A percentile compares a stretch with the other conserved stretches of the same genome.
Conservation (phyloP, 2,888 invertebrate species). For the Lycocerus yunnanus region DNA sequence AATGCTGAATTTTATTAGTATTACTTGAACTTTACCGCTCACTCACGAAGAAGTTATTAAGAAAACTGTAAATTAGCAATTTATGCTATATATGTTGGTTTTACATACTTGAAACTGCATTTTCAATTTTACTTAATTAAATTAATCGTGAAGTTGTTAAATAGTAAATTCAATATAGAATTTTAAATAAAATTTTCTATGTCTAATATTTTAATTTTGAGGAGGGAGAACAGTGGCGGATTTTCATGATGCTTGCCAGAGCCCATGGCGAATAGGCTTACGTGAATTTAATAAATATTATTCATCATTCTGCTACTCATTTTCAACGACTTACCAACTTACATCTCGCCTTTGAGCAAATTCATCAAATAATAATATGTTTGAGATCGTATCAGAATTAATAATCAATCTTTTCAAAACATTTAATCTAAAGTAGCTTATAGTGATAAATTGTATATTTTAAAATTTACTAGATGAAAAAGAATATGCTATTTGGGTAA, state of each 20-base stretch:
- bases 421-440: not conserved
- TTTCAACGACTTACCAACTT: too few species aligned
- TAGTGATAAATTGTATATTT: not conserved
- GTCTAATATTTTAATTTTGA: not conserved
- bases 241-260: too few species aligned
- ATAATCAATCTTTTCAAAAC: not conserved
- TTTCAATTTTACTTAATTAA: not conserved
- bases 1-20: slow-evolving; percentile 4
- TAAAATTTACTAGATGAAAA: not conserved
- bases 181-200: not conserved
- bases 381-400: not conserved
- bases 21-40: slow-evolving; percentile 4
- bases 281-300: too few species aligned
- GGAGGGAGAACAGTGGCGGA: not conserved
- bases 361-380: too few species aligned
- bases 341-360: too few species aligned
- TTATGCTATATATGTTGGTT: not conserved
- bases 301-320: too few species aligned
- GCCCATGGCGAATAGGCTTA: too few species aligned
- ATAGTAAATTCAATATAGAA: not conserved
- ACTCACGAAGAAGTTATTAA: slow-evolving; percentile 4
- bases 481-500: not conserved
- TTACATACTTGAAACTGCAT: not conserved
- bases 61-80: slow-evolving; percentile 1
- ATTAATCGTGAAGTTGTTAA: not conserved